These are phyloP conservation scores for Raja brachyura DNA, from an alignment of 2,113 vertebrate genomes.

Conservation along the genomic window DNA sequence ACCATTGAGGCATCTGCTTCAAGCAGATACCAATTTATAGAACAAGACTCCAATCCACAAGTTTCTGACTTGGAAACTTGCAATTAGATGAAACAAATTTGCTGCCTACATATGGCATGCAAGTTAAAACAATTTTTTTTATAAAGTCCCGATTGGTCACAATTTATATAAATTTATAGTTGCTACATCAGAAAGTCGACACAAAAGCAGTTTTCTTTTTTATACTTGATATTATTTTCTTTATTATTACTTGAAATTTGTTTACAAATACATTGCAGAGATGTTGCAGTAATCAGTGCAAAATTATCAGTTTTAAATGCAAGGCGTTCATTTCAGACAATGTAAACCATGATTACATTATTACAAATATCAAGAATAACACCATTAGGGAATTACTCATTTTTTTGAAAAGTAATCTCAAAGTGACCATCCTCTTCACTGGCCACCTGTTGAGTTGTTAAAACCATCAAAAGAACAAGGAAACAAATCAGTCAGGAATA, in stretches of 20 bases:
- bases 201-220: neutral
- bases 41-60: neutral
- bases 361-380: neutral
- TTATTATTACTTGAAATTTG: neutral
- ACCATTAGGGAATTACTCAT: neutral
- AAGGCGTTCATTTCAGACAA: neutral
- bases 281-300: neutral
- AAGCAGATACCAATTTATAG: neutral
- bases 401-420: neutral
- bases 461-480: neutral
- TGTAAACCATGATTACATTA: neutral
- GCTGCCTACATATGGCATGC: neutral
- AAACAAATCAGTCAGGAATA: neutral
- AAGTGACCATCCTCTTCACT: neutral
- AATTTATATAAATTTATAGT: neutral
- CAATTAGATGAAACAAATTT: neutral
- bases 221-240: neutral
- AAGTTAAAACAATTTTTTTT: neutral
- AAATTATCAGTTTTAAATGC: neutral
- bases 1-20: neutral
- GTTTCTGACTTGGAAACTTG: neutral
- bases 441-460: neutral
- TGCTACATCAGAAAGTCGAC: neutral
- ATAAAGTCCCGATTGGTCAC: neutral
- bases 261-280: neutral